Conservation (phyloP, 2,113 vertebrate species). For the Trichomycterus rosablanca region DNA sequence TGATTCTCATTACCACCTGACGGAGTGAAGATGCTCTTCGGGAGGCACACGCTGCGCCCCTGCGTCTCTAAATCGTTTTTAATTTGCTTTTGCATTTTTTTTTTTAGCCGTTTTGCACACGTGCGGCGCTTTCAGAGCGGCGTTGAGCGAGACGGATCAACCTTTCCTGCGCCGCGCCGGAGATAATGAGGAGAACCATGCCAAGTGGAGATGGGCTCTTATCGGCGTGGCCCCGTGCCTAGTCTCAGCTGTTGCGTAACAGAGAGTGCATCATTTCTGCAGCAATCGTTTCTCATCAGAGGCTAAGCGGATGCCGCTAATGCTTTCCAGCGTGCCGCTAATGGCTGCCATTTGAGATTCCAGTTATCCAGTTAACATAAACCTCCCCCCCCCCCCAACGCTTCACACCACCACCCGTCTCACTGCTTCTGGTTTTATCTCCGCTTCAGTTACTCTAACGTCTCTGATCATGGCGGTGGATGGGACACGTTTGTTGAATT, state of each 20-base stretch:
- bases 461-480: no score
- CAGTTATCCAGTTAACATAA: slow-evolving; percentile 35
- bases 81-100: no score
- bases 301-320: slow-evolving; percentile 13
- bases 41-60: no score
- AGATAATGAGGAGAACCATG: slow-evolving; percentile 8
- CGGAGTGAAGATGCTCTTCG: no score
- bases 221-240: slow-evolving; percentile 1
- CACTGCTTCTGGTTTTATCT: background rate
- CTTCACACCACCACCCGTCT: background rate
- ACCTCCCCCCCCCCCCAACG: background rate
- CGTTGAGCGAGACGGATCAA: slow-evolving; percentile 14
- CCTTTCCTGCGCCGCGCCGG: slow-evolving; percentile 3
- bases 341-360: slow-evolving; percentile 42
- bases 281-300: slow-evolving; percentile 29
- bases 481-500: no score
- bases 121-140: no score
- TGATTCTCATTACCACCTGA: no score
- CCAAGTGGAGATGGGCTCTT: slow-evolving; percentile 13
- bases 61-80: no score
- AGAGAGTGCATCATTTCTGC: slow-evolving; percentile 22
- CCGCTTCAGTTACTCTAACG: background rate
- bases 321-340: slow-evolving; percentile 29
- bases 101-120: no score
- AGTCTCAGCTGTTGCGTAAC: slow-evolving; percentile 29